Base-by-base conservation (phyloP, 1,140 invertebrate species). In the Drosophila virilis region DNA sequence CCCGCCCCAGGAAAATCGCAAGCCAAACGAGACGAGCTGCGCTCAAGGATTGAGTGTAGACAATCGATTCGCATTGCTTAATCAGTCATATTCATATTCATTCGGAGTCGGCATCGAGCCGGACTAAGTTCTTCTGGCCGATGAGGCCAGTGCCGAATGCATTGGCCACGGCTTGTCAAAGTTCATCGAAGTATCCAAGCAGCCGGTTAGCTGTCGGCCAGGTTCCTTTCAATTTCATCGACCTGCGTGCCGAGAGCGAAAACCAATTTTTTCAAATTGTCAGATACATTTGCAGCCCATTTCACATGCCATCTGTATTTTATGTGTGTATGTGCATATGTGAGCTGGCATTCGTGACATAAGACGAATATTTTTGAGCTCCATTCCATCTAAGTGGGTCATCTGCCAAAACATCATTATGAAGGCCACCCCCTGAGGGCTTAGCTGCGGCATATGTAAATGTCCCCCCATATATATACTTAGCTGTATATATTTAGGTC, bases 31-130 rank as follows among this genome's bases (percentile, higher is more conserved):
- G 43, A 42, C 3, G 38, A 61, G 38, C 17, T 8, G 9, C 37
- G 54, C 35, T 32, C 13, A 48, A 62, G 45, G 71, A 78, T 78
- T 71, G 78, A 78, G 83, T 89, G 77, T 71, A 80, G 77, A 84
- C 80, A 89, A 89, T 89, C 85, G 77, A 89, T 89, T 89, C 65
- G 84, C 61, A 75, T 75, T 84, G 85, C 67, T 76, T 89, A 89
- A 89, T 89, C 84, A 89, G 70, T 85, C 82, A 85, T 75, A 85
- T 77, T 80, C 80, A 77, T 68, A 79, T 89, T 75, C 74, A 70
- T 60, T 68, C 66, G 42, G 22, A 32, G 46, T 32, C 22, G 8
- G 12, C 22, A 45, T 3, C 13, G 22, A 28, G 22, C 42, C 42
- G 15, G 15, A 9, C 6, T 8, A 8, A 45, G 15, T 15, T 59